Conservation (phyloP, 2,113 vertebrate genomes). For the Hippocampus guttulatus region DNA sequence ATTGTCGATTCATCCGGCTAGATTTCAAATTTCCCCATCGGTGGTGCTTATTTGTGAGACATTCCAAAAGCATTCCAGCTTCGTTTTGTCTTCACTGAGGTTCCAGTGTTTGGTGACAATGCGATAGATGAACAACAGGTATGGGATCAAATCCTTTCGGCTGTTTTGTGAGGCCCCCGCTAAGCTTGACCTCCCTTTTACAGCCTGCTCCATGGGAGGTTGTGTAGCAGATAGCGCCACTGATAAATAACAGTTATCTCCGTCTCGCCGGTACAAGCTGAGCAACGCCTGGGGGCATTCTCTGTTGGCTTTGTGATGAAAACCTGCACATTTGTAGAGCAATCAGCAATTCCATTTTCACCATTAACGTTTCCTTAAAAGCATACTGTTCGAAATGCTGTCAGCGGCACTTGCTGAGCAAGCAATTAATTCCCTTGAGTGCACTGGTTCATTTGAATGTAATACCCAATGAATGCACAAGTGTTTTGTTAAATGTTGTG, state of each 20-base stretch:
- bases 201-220: conserved; percentile 32
- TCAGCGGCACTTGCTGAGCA: background rate
- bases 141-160: conserved; percentile 26
- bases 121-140: conserved; percentile 30
- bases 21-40: background rate
- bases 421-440: conserved; percentile 1
- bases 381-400: conserved; percentile 9
- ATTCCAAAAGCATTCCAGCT: conserved; percentile 45
- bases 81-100: background rate
- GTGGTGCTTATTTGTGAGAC: conserved; percentile 29
- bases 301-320: conserved; percentile 7
- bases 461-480: conserved; percentile 18
- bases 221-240: conserved; percentile 31
- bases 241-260: conserved; percentile 35
- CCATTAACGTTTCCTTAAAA: conserved; percentile 6
- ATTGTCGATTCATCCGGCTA: background rate
- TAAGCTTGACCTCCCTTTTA: conserved; percentile 18
- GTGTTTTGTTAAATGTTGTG: conserved; percentile 31
- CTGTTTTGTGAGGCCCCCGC: conserved; percentile 17
- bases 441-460: conserved; percentile 13
- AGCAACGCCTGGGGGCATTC: conserved; percentile 15
- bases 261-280: conserved; percentile 14
- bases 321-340: conserved; percentile 3
- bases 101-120: conserved; percentile 1
- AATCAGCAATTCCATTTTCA: conserved; percentile 3